Percentiles rank a stretch among this genome's conserved stretches.
Evolutionary conservation across 2,797 vertebrate genomes (phyloP).

Genomic region (Myotis myotis): DNA sequence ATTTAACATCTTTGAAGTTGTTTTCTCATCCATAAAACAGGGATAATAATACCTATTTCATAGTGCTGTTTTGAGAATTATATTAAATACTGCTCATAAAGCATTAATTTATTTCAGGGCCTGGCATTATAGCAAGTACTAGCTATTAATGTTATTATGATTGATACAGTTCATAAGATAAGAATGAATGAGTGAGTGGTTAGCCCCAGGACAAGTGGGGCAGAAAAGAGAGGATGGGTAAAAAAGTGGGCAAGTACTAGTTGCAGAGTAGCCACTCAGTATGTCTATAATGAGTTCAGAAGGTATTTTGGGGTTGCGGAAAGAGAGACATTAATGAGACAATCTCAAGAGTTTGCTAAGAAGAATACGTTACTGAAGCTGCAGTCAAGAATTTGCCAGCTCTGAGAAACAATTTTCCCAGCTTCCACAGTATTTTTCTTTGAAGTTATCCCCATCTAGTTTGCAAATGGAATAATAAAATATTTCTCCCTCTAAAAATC

Average conservation of each 20-base stretch:
- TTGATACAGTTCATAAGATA: neutral
- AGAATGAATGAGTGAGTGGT: neutral
- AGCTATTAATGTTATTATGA: neutral
- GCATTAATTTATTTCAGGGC: neutral
- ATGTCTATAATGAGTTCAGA: neutral
- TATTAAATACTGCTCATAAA: conserved; percentile 31
- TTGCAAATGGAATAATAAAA: conserved; percentile 69
- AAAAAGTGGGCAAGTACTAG: neutral
- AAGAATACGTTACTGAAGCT: conserved; percentile 51
- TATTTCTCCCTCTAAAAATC: conserved; percentile 62
- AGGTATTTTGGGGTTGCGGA: neutral
- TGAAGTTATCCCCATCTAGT: conserved; percentile 21
- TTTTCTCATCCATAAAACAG: neutral
- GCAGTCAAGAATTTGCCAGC: conserved; percentile 20
- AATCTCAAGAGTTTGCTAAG: neutral
- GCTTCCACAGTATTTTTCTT: conserved; percentile 57
- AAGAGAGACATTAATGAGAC: neutral
- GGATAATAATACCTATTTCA: conserved; percentile 14
- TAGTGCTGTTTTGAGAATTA: conserved; percentile 50
- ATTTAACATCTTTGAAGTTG: conserved; percentile 26
- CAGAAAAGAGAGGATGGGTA: neutral
- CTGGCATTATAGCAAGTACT: neutral
- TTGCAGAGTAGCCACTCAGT: neutral
- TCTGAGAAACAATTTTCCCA: conserved; percentile 46
- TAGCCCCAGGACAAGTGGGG: neutral